Base-by-base conservation (phyloP, 2,888 invertebrate genomes). In the Sycophila texana region DNA sequence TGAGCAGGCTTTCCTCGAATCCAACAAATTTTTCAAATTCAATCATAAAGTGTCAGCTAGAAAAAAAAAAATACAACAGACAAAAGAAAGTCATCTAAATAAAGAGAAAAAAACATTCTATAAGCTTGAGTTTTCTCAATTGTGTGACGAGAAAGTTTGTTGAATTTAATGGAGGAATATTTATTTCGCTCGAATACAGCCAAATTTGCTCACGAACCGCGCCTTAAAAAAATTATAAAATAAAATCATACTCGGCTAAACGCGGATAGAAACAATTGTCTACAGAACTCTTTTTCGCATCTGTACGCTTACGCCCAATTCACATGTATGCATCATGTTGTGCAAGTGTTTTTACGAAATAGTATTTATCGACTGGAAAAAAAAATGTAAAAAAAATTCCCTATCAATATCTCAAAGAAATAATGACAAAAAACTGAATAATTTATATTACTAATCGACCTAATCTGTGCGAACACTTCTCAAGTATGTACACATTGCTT, bases 141-240 rank as follows among this genome's bases (percentile, higher is more conserved):
- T 47, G 39, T n/a, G 18, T 18, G 12, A 4, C 10, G 10, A 51
- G 39, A 65, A 80, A 77, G 65, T 70, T 76, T 14, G 30, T 76
- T 75, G 55, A 60, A 77, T 60, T 71, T 39, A 30, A 4, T 22
- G 14, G 60, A 60, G n/a, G 71, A 74, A 70, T 1, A 39, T 18
- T 58, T 39, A 5, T 60, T 26, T 68, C 65, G 14, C 58, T 63
- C 51, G 39, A 77, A 55, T 10, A 20, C 10, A 74, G 20, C 39
- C 65, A 70, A 39, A 76, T 57, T 30, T 39, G 10, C 39, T 39
- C 7, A 58, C 68, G 22, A 68, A 65, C 61, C 30, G 58, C 57
- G 57, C 70, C 68, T 58, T 71, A 61, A 65, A 20, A 68, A 80
- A 70, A 77, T n/a, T n/a, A n/a, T n/a, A 80, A 80, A 80, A 73